A percentile compares a stretch with the other conserved stretches of the same genome.
Conservation (phyloP, 1,140 invertebrate genomes). For the Diachasmimorpha longicaudata region DNA sequence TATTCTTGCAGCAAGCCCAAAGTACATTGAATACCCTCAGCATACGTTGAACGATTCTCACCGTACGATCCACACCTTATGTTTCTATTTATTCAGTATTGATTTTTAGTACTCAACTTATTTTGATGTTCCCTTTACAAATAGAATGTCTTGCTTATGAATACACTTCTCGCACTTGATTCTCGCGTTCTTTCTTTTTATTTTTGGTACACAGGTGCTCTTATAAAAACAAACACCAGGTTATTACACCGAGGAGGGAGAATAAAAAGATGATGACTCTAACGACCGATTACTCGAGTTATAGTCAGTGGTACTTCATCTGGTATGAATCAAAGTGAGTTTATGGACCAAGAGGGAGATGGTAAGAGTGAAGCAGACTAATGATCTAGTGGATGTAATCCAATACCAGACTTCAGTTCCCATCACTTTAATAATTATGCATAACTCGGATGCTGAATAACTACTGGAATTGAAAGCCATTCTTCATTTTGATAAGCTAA, state of each 20-base stretch:
- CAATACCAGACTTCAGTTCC: constrained; percentile 15
- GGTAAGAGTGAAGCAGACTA: background rate
- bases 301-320: constrained; percentile 3
- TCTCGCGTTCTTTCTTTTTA: background rate
- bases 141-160: background rate
- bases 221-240: background rate
- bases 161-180: background rate
- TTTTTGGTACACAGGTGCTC: background rate
- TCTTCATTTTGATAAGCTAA: background rate
- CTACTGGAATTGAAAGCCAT: constrained; percentile 16
- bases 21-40: background rate
- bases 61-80: background rate
- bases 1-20: background rate
- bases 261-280: constrained; percentile 1
- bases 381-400: constrained; percentile 8
- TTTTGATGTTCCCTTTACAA: background rate
- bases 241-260: background rate
- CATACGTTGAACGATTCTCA: background rate
- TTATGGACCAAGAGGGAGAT: constrained; percentile 4
- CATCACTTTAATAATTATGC: constrained; percentile 17
- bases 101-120: background rate
- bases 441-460: background rate
- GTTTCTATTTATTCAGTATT: background rate
- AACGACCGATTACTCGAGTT: constrained; percentile 19
- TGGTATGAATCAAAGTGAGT: background rate